Base-by-base conservation (phyloP, 1,140 invertebrate genomes). In the Oreohelix idahoensis region DNA sequence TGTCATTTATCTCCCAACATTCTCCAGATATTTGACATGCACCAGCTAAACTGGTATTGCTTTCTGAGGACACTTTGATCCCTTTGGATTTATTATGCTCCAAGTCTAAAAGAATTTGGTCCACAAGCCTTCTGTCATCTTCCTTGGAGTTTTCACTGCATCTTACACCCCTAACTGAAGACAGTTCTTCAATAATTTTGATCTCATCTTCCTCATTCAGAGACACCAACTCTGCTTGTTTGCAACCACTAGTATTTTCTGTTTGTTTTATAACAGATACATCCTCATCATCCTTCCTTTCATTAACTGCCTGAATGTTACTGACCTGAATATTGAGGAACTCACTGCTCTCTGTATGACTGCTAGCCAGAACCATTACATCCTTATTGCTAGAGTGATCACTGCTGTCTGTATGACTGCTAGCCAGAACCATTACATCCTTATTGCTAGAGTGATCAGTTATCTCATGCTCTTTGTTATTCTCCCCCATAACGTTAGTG, bases 121-220 rank as follows among this genome's bases (percentile, higher is more conserved):
- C 71, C 11, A 73, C 71, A 42, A 73, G 23, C 20, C 29, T 38
- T 73, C 71, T 73, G 45, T 76, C 74, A 32, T 76, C 45, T 76
- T 51, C 74, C 29, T 76, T 76, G 1, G 74, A 45, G 17, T 35
- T 76, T 13, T 49, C 45, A 51, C 39, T 49, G 2, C 0, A 17
- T 23, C 39, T 51, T 15, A 35, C 42, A 49, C 74, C 74, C 10
- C 11, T 51, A 1, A 49, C 74, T 20, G 39, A 49, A 13, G 42
- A 76, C 45, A 76, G 29, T 23, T 76, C 74, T 76, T 76, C 74
- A 45, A 76, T 51, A 4, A 76, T 76, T 76, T 76, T 49, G 4
- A 76, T 20, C 29, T 76, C 74, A 76, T 76, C 74, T 53, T 76
- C 74, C 51, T 51, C 63, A 8, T 45, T 5, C 5, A n/a, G 53